Percentiles rank a stretch among this genome's conserved stretches.
phyloP scores from a whole-genome alignment of 1,140 invertebrate species.

The Aphaenogaster ashmeadi region DNA sequence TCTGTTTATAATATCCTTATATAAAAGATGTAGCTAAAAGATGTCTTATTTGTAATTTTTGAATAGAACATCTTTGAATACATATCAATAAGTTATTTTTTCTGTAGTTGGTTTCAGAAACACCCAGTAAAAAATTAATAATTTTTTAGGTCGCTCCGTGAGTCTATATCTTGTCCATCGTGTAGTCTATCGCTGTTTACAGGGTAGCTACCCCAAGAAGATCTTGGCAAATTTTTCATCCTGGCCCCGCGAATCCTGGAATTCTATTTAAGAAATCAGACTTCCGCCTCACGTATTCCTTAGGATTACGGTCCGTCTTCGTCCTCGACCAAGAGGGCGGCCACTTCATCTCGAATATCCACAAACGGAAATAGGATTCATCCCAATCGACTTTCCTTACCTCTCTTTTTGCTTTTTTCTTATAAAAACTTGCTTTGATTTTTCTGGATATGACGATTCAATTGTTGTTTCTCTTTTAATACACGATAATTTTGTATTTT shows the following conservation, averaged over 20 bases:
- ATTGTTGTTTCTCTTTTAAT: background rate
- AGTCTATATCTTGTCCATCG: background rate
- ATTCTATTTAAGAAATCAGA: slow-evolving; percentile 58
- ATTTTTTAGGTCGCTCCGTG: background rate
- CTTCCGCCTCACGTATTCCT: slow-evolving; percentile 51
- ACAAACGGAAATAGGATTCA: slow-evolving; percentile 43
- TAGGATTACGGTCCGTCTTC: slow-evolving; percentile 42
- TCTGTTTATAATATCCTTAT: background rate
- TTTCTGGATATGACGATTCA: background rate
- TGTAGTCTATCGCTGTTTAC: slow-evolving; percentile 34
- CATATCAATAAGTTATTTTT: background rate
- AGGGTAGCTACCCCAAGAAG: slow-evolving; percentile 21
- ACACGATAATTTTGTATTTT: background rate
- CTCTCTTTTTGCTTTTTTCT: background rate
- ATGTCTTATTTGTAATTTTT: background rate
- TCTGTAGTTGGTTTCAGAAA: background rate
- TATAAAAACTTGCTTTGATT: background rate
- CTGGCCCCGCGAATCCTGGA: slow-evolving; percentile 25
- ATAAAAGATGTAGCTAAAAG: background rate
- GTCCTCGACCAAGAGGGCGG: slow-evolving; percentile 29
- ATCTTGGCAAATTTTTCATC: slow-evolving; percentile 55
- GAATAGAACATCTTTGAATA: background rate
- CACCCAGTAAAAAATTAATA: background rate
- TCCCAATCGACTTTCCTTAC: background rate
- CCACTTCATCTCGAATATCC: slow-evolving; percentile 56